phyloP scores from a whole-genome alignment of 2,888 invertebrate species.

The Dendrolimus houi region DNA sequence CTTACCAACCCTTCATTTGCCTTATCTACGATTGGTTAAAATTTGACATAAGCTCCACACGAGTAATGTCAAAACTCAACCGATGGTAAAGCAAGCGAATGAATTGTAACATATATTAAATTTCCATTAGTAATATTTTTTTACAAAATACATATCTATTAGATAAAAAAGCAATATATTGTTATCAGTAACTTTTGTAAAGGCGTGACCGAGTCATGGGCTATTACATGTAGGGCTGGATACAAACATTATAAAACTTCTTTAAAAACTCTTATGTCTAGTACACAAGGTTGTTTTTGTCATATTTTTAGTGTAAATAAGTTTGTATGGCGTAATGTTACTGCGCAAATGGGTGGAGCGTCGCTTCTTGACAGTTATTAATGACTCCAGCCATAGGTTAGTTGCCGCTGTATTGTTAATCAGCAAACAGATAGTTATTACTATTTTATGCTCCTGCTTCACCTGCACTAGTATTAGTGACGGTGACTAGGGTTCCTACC shows the following conservation, averaged over 20 bases:
- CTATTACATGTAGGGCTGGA: conserved; percentile 11
- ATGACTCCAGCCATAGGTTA: conserved; percentile 35
- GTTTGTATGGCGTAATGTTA: conserved; percentile 36
- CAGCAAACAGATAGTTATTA: too few species aligned
- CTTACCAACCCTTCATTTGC: too few species aligned
- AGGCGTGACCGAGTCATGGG: conserved; percentile 18
- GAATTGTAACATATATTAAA: too few species aligned
- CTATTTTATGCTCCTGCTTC: too few species aligned
- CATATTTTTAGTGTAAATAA: conserved; percentile 5
- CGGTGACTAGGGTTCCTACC: too few species aligned
- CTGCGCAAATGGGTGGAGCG: conserved; percentile 59
- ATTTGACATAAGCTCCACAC: too few species aligned
- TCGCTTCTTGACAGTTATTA: conserved; percentile 54
- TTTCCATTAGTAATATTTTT: too few species aligned
- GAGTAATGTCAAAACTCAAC: too few species aligned
- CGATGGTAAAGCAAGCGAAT: too few species aligned
- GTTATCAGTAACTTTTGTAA: background rate
- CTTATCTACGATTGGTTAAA: too few species aligned
- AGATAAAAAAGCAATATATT: background rate
- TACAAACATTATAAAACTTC: background rate
- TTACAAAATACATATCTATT: background rate
- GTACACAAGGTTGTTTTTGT: conserved; percentile 17
- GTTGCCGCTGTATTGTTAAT: background rate
- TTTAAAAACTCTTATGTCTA: conserved; percentile 8
- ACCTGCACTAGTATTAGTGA: too few species aligned